phyloP scores from a whole-genome alignment of 2,888 invertebrate species.

The Callimorpha dominula region DNA sequence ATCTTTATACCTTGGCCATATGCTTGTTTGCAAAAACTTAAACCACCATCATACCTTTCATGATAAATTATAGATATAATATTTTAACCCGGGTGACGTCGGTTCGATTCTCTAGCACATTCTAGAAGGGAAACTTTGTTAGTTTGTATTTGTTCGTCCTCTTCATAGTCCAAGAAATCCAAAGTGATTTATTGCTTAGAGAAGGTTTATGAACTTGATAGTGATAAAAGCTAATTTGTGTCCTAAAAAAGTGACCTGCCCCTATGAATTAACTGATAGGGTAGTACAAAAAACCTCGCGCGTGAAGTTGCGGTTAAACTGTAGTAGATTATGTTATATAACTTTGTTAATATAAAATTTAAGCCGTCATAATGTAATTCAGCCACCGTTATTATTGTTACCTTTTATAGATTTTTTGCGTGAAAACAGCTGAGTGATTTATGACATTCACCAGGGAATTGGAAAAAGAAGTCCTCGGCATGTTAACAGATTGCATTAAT shows the following conservation, averaged over 20 bases:
- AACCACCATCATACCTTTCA: no score
- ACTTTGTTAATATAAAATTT: conserved; percentile 25
- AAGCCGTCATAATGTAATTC: conserved; percentile 40
- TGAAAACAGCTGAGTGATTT: conserved; percentile 81
- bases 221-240: background rate
- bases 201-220: no score
- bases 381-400: conserved; percentile 50
- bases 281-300: background rate
- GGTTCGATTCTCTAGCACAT: no score
- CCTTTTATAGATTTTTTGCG: conserved; percentile 68
- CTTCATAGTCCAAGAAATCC: no score
- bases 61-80: no score
- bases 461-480: conserved; percentile 70
- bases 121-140: no score
- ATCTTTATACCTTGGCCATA: no score
- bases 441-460: conserved; percentile 77
- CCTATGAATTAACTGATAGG: background rate
- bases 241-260: background rate
- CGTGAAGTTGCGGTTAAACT: conserved; percentile 1
- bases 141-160: no score
- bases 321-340: no score
- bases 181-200: no score
- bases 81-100: no score
- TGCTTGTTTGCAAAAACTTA: no score
- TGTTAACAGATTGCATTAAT: conserved; percentile 76